Evolutionary conservation across 2,113 vertebrate genomes (phyloP).

Genomic region (Phainopepla nitens): DNA sequence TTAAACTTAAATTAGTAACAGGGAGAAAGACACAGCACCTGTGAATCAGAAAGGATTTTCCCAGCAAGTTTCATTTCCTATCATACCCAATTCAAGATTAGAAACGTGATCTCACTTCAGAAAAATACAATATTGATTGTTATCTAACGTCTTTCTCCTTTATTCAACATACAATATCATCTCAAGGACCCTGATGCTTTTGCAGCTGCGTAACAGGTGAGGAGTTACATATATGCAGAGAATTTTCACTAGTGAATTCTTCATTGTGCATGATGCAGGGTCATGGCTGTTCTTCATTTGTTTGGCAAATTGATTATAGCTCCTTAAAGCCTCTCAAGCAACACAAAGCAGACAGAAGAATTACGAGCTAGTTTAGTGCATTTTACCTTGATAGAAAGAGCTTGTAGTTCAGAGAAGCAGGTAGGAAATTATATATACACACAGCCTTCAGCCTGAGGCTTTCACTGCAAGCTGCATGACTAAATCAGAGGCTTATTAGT

Average conservation of each 20-base stretch:
- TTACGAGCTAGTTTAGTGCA: conserved; percentile 54
- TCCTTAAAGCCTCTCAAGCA: conserved; percentile 62
- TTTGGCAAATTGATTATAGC: conserved; percentile 63
- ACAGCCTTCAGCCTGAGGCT: conserved; percentile 25
- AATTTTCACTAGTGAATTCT: conserved; percentile 37
- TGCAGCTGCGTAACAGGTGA: conserved; percentile 34
- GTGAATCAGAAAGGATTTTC: background rate
- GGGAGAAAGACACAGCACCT: background rate
- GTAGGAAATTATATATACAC: conserved; percentile 22
- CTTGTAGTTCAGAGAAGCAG: conserved; percentile 28
- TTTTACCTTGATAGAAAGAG: conserved; percentile 59
- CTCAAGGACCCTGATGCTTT: conserved; percentile 52
- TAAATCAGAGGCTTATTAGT: conserved; percentile 38
- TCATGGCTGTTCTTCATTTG: conserved; percentile 35
- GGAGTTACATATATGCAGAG: background rate
- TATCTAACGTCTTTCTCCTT: conserved; percentile 32
- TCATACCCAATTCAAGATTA: conserved; percentile 11
- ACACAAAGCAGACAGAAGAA: conserved; percentile 63
- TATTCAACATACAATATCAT: conserved; percentile 43
- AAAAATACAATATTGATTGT: conserved; percentile 15
- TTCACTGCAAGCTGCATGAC: conserved; percentile 9
- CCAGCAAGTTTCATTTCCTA: conserved; percentile 1
- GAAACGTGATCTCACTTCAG: conserved; percentile 15
- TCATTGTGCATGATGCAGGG: conserved; percentile 22
- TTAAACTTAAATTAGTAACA: conserved; percentile 26